Evolutionary conservation across 2,888 invertebrate genomes (phyloP), one percentile per base, ranked within the genome.

Genomic region (Rhodophaea formosa): DNA sequence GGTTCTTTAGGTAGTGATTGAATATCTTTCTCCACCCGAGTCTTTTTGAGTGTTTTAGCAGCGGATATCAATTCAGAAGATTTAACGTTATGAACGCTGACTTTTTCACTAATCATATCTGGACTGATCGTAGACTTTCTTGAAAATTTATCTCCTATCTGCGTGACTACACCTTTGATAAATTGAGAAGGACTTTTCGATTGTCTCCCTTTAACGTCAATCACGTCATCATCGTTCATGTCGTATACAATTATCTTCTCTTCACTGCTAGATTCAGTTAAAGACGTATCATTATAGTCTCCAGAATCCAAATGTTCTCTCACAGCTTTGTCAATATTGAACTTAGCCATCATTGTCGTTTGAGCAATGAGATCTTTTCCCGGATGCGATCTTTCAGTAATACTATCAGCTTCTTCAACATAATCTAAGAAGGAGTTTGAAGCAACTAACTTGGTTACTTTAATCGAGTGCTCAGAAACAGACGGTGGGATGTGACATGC

Each of bases 331-430:
- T 91, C 80, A 23, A 88, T 75, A 62, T 88, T 88, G 62, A 91
- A 91, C 57, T 82, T 86, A 0, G 91, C 82, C 91, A 91, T 92
- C 87, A 88, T 88, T 1, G 80, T 82, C 0, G 87, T 85, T 68
- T 91, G 91, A 57, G 83, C 79, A 47, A 79, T 80, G 56, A 91
- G 72, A 66, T 80, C 82, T 67, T 82, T 88, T 6, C 80, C 77
- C 16, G 80, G 75, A 63, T 83, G 72, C n/a, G 77, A 76, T 63
- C 88, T 77, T 60, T 86, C 77, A 30, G 82, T 83, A 17, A 86
- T 84, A 67, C 85, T 87, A 29, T 86, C 84, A 51, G 69, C 86
- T 54, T 89, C 87, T 64, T 89, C 88, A 43, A 76, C 83, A 57
- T 73, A 88, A 63, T 84, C 83, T 71, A 86, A 71, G 73, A 84